Percentiles rank a stretch among this genome's conserved stretches.
These are phyloP conservation scores for Puffinus mauretanicus DNA, from an alignment of 2,113 vertebrate species.

Conservation along the genomic window DNA sequence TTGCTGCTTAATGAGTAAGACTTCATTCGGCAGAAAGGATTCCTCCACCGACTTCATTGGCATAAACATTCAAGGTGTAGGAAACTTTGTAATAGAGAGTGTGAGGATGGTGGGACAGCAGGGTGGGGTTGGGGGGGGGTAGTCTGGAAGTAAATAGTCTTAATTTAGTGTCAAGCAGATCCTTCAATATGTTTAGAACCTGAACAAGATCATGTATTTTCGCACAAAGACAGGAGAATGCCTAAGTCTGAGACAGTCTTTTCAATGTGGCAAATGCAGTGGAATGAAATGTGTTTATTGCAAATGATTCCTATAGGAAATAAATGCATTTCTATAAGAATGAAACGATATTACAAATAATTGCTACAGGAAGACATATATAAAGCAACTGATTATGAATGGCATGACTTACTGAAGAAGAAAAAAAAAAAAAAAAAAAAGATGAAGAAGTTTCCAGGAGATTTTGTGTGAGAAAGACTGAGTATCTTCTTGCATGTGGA, in stretches of 20 bases:
- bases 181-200: not conserved
- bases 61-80: not conserved
- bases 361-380: not conserved
- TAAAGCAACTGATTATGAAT: not conserved
- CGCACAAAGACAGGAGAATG: not conserved
- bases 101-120: accelerated
- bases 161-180: not conserved
- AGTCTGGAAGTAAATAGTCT: not conserved
- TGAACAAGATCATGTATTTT: not conserved
- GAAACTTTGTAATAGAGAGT: not conserved
- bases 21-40: not conserved
- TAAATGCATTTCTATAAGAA: not conserved
- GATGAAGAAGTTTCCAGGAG: not conserved
- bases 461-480: not conserved
- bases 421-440: not conserved
- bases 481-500: not conserved
- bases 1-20: constrained; percentile 4
- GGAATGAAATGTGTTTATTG: not conserved
- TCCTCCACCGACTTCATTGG: not conserved
- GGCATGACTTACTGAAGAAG: not conserved
- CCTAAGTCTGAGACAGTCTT: not conserved
- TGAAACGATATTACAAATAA: not conserved
- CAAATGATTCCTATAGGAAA: not conserved
- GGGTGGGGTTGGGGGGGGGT: not conserved
- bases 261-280: not conserved